Conservation (phyloP, 2,888 invertebrate species). For the Thyatira batis region DNA sequence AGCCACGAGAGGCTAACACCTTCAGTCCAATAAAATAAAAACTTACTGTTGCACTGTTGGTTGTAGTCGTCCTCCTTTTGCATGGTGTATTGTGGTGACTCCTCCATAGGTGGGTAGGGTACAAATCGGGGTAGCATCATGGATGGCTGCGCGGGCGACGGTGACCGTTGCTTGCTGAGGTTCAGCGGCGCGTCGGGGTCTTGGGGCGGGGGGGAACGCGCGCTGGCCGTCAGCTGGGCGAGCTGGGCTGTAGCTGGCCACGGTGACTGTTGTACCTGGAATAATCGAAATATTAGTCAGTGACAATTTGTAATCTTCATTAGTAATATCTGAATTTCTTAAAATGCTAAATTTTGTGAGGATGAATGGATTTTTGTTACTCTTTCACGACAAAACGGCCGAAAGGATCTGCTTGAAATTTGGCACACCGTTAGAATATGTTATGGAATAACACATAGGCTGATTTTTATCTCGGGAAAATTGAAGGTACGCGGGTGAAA, state of each 20-base stretch:
- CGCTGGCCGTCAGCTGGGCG: conserved; percentile 85
- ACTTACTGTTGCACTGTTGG: conserved; percentile 71
- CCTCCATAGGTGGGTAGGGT: conserved; percentile 75
- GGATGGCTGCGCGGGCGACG: conserved; percentile 80
- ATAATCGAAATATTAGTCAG: conserved; percentile 5
- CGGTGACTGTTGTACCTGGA: conserved; percentile 78
- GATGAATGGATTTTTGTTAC: too few species aligned
- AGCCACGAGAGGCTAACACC: too few species aligned
- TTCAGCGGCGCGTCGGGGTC: conserved; percentile 94
- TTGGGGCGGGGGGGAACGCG: conserved; percentile 82
- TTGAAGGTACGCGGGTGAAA: too few species aligned
- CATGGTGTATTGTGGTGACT: conserved; percentile 63
- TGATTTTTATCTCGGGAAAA: too few species aligned
- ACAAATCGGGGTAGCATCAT: conserved; percentile 81
- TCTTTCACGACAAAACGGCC: too few species aligned
- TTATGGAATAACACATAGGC: too few species aligned
- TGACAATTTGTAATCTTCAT: too few species aligned
- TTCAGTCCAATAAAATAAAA: too few species aligned
- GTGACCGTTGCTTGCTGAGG: conserved; percentile 91
- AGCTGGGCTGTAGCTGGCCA: conserved; percentile 89
- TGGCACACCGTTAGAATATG: too few species aligned
- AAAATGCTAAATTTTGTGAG: too few species aligned
- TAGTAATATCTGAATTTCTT: too few species aligned
- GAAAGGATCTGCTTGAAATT: too few species aligned
- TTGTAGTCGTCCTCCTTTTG: conserved; percentile 74